Conservation (phyloP, 1,140 invertebrate species). For the Bombus superbus region DNA sequence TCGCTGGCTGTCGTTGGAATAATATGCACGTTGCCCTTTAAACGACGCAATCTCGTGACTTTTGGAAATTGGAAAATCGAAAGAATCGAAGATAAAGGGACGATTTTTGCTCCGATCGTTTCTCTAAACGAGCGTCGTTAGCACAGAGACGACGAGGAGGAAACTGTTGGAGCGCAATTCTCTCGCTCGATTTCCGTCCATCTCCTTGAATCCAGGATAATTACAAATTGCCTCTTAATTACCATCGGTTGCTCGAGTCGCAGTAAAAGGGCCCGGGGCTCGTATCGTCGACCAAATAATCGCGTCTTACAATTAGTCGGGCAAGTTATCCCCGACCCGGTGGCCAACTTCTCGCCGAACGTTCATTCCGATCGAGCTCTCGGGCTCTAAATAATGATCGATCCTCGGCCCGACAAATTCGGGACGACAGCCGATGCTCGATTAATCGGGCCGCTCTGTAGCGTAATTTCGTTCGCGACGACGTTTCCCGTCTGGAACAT, state of each 20-base stretch:
- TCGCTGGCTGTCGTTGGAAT: background rate
- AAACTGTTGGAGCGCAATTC: background rate
- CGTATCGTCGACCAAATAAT: constrained; percentile 9
- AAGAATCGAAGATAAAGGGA: background rate
- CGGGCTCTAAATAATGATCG: constrained; percentile 24
- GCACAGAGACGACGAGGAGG: background rate
- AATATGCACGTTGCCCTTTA: background rate
- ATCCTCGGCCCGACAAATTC: constrained; percentile 18
- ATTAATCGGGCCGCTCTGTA: background rate
- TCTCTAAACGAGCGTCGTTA: too few species aligned
- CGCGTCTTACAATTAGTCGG: constrained; percentile 31
- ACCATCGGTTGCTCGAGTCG: background rate
- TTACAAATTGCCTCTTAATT: constrained; percentile 36
- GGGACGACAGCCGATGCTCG: background rate
- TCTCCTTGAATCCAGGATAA: constrained; percentile 7
- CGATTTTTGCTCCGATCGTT: background rate
- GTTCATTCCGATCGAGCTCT: background rate
- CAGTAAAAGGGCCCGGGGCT: too few species aligned
- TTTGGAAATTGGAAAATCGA: too few species aligned
- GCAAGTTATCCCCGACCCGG: background rate
- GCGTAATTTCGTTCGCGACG: constrained; percentile 18
- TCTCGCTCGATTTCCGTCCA: background rate
- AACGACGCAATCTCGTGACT: background rate
- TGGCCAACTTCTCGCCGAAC: background rate
- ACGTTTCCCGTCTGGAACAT: constrained; percentile 1